Evolutionary conservation across 1,140 invertebrate genomes (phyloP), one percentile per base, ranked within the genome.

Genomic region (Spodoptera litura): DNA sequence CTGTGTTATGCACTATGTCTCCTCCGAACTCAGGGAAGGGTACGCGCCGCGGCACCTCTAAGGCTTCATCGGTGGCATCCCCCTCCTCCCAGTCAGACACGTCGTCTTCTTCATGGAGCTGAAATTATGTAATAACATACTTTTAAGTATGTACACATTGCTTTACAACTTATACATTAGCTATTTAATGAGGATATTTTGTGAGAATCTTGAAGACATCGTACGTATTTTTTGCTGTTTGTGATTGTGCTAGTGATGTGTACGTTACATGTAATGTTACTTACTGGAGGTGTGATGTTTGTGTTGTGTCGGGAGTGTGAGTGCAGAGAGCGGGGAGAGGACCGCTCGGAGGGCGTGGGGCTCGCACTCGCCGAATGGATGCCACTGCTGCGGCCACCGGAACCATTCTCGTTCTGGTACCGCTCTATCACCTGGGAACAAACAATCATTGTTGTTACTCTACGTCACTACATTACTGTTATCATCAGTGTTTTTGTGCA

Each of bases 11-110:
- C 74, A 97, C 91, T 80, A 97, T 96, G 88, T 97, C 96, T 62
- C 96, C 95, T 55, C 97, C 97, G 51, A 96, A 95, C 87, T 97
- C 97, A 3, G 97, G 97, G 92, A 97, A 97, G 27, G 96, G 96
- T 51, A 96, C 96, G 38, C 96, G 92, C 20, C 88, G 82, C 2
- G 93, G 91, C 31, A 93, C 25, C 62, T 89, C 91, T 61, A 90
- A 53, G 4, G 87, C 87, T 55, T 92, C 91, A 20, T 94, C 90
- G 15, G 87, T 90, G 13, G 90, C 93, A 20, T 95, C 95, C 2
- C 95, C 92, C 72, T 94, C 93, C 79, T 94, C 95, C 91, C 87
- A 92, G 78, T 95, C 93, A 13, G 91, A 93, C 31, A 88, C 88
- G 35, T 91, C 90, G 35, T 92, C 92, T 77, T 94, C 94, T 84